Base-by-base conservation (phyloP, 37 sponge, comb jelly and placozoan genomes). In the Chondrilla cf. caribensis region DNA sequence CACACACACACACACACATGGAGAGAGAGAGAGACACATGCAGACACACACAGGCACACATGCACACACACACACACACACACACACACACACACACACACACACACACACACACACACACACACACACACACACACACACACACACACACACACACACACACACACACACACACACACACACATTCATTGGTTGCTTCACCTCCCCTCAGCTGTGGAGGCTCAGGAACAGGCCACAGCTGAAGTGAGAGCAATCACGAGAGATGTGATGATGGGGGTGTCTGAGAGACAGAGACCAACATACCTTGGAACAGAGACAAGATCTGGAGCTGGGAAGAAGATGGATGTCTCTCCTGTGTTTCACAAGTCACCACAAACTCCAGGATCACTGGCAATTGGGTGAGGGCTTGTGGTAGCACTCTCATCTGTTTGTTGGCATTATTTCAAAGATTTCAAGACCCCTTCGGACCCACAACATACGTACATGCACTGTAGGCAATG, bases 141-240 rank as follows among this genome's bases (percentile, higher is more conserved):
- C 64, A 62, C 64, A 26, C 29, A 26, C 64, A 62, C 64, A 47
- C 51, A 47, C 51, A 47, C 39, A 70, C 71, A 70, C 39, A 29
- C 37, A 15, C 40, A 5, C 6, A 62, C 64, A 62, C 64, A 62
- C 64, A 26, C 29, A 26, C 64, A 62, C 64, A 47, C 51, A 47
- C 51, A 47, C 39, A 70, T 38, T 33, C 39, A 29, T 8, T 3
- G 9, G 6, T 33, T 37, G 38, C 71, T 36, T n/a, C 38, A 40
- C 25, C 55, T 32, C 58, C 1, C 37, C 41, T 57, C 62, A 84
- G 84, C 70, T 84, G 65, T 84, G n/a, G 84, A 76, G 4, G 42
- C 59, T 7, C 77, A 84, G 77, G 77, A 55, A 33, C 60, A 76
- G 77, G 29, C 77, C 14, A 76, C 77, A 22, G 77, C 77, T 57